A percentile compares a stretch with the other conserved stretches of the same genome.
These are phyloP conservation scores for Dolichoris vasculosae DNA, from an alignment of 1,140 invertebrate genomes.

Conservation along the genomic window DNA sequence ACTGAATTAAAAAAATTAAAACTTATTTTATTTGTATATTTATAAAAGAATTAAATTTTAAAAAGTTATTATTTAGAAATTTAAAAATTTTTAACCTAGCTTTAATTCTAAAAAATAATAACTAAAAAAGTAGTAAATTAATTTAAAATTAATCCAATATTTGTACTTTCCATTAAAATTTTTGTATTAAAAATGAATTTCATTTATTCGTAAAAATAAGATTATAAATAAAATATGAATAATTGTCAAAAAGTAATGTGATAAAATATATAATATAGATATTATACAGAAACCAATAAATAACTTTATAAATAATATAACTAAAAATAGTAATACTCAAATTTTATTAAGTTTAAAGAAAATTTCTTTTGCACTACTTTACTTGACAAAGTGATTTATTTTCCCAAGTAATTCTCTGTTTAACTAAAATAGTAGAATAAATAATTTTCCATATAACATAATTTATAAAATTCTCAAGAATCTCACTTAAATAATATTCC, in stretches of 20 bases:
- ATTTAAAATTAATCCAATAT: no score
- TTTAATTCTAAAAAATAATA: no score
- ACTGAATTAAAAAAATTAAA: no score
- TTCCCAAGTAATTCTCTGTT: background rate
- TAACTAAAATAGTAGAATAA: background rate
- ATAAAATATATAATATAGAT: background rate
- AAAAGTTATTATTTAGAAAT: no score
- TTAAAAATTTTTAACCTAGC: no score
- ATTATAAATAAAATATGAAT: no score
- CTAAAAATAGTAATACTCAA: background rate
- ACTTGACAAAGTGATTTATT: background rate
- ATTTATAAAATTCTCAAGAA: background rate
- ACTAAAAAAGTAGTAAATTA: no score
- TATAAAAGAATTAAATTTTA: no score
- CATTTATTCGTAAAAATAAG: no score
- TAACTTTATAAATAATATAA: background rate
- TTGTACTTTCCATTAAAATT: no score
- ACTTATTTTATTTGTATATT: no score
- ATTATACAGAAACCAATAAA: background rate
- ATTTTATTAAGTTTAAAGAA: background rate
- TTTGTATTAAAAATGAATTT: no score
- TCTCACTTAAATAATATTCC: background rate
- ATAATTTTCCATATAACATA: background rate
- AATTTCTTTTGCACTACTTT: background rate
- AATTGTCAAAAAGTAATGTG: background rate